Conservation (phyloP, 2,888 invertebrate species). For the Nipponacmea schrenckii region DNA sequence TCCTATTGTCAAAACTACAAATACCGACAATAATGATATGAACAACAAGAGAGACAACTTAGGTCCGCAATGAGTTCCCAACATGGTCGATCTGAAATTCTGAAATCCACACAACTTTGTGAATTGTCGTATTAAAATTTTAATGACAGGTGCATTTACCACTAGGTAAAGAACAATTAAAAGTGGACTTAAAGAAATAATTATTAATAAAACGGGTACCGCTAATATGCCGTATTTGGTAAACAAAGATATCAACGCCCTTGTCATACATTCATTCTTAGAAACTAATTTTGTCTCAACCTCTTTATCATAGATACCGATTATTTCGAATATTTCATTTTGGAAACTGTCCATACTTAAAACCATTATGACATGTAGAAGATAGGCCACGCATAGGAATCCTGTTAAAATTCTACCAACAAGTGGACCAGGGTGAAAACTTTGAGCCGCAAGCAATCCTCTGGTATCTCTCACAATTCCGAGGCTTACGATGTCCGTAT, state of each 20-base stretch:
- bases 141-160: background rate
- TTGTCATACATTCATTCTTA: too few relatives aligned
- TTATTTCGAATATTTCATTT: background rate
- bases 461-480: background rate
- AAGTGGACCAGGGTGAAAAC: background rate
- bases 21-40: slow-evolving; percentile 23
- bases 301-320: background rate
- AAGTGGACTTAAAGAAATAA: background rate
- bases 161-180: background rate
- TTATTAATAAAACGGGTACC: background rate
- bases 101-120: background rate
- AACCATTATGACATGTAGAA: background rate
- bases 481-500: background rate
- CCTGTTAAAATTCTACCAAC: background rate
- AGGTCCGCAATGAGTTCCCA: background rate
- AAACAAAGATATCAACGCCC: background rate
- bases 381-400: background rate
- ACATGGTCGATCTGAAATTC: background rate
- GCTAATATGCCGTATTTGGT: background rate
- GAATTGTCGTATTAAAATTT: background rate
- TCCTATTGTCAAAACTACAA: slow-evolving; percentile 24
- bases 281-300: background rate
- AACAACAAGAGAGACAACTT: slow-evolving; percentile 17
- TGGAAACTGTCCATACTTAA: background rate
- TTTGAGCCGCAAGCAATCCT: background rate